phyloP scores from a whole-genome alignment of 2,113 vertebrate genomes.

The Corydoras sp. region DNA sequence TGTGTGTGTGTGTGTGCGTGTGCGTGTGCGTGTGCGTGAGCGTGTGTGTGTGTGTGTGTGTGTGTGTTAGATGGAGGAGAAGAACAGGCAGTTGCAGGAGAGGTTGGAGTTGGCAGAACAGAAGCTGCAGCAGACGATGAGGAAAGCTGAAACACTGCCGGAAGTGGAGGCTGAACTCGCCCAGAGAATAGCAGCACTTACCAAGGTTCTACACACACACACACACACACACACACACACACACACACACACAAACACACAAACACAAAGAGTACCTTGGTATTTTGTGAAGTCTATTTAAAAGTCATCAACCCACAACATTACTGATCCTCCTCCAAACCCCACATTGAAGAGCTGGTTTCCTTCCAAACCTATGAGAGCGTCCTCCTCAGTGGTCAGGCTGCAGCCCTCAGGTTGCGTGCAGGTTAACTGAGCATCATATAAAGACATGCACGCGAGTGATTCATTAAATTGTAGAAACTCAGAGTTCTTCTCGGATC shows the following conservation, averaged over 20 bases:
- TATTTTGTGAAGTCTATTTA: no score
- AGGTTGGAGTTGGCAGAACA: conserved; percentile 93
- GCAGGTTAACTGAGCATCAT: no score
- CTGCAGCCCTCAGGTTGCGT: no score
- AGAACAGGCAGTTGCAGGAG: conserved; percentile 94
- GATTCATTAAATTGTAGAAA: neutral
- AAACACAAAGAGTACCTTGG: no score
- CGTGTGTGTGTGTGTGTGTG: conserved; percentile 31
- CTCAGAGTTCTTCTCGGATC: neutral
- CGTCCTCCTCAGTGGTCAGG: no score
- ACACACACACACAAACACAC: conserved; percentile 3
- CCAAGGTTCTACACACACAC: conserved; percentile 76
- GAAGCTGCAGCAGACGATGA: conserved; percentile 98
- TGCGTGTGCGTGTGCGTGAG: conserved; percentile 21
- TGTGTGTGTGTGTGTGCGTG: conserved; percentile 11
- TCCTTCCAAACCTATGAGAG: no score
- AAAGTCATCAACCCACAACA: no score
- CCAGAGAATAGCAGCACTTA: conserved; percentile 95
- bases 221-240: neutral
- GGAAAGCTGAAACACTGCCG: conserved; percentile 94
- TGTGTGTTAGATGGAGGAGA: conserved; percentile 86
- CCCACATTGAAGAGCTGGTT: no score
- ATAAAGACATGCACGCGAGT: no score
- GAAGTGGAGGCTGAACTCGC: conserved; percentile 98
- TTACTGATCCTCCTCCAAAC: no score